phyloP scores from a whole-genome alignment of 2,888 invertebrate genomes.

The Troides aeacus region DNA sequence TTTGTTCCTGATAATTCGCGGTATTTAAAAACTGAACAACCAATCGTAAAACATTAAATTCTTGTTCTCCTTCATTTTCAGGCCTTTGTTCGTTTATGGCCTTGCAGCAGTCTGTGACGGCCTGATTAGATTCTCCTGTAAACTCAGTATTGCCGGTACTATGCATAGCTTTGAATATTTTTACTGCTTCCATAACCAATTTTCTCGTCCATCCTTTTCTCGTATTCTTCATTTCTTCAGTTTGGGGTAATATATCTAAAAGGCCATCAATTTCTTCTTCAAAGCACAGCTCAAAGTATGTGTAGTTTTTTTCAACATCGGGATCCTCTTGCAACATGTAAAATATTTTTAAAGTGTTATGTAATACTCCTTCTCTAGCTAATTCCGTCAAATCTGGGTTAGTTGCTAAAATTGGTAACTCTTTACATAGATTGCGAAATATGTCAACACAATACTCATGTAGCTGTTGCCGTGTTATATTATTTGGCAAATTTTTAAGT shows the following conservation, averaged over 20 bases:
- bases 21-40: conserved; percentile 11
- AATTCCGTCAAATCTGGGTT: conserved; percentile 22
- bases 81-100: conserved; percentile 21
- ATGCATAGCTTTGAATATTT: conserved; percentile 17
- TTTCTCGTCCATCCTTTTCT: conserved; percentile 25
- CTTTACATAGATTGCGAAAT: conserved; percentile 25
- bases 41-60: conserved; percentile 12
- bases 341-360: conserved; percentile 23
- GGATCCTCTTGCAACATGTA: conserved; percentile 19
- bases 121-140: conserved; percentile 14
- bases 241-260: conserved; percentile 41
- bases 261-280: conserved; percentile 44
- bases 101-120: conserved; percentile 10
- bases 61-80: conserved; percentile 24
- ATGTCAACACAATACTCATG: conserved; percentile 20
- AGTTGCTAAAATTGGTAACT: conserved; percentile 24
- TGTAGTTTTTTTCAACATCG: conserved; percentile 16
- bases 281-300: conserved; percentile 29
- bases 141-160: conserved; percentile 8
- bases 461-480: conserved; percentile 12
- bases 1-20: conserved; percentile 22
- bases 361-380: conserved; percentile 23
- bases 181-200: conserved; percentile 19
- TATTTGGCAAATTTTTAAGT: conserved; percentile 4
- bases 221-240: conserved; percentile 8